Base-by-base conservation (phyloP, 2,888 invertebrate genomes). In the Drosophila helvetica region DNA sequence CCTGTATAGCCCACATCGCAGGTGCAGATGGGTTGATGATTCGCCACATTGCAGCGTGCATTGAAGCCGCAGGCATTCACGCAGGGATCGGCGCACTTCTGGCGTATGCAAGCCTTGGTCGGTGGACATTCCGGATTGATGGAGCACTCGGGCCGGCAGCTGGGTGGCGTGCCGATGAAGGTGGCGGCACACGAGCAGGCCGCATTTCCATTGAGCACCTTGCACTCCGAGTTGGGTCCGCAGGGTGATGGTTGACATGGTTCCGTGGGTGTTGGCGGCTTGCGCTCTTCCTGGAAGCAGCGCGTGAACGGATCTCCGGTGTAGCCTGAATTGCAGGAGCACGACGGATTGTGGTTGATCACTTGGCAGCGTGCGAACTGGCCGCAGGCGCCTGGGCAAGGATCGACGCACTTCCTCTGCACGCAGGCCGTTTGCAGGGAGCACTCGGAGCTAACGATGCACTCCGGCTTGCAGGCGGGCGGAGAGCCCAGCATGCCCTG, bases 381-480 rank as follows among this genome's bases (percentile, higher is more conserved):
- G 22, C 96, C 96, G 89, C 96, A 96, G 27, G 95, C 94, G 62
- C 96, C 96, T 25, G 93, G 93, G 80, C 96, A 96, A 18, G 96
- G 96, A 90, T 96, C 94, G 56, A 93, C 93, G 91, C 96, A 96
- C 90, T 94, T 95, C 90, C 95, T 95, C 91, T 95, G 96, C 79
- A 94, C 93, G 90, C 96, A 96, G 47, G 96, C 95, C 90, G 93
- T 94, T 90, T 95, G 94, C 46, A 93, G 93, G 27, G 95, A 93
- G 91, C 96, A 96, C 87, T 96, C 96, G 2, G 95, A 94, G 90
- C 95, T 96, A 62, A 96, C 94, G 19, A 95, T 93, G 91, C 96
- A 97, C 91, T 96, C 96, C 7, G 96, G 96, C 74, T 94, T 93
- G 89, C 96, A 96, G 68, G 94, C 93, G 8, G 96, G 96, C 50